Evolutionary conservation across 2,888 invertebrate genomes (phyloP).

Genomic region (Harpagoxenus sublaevis): DNA sequence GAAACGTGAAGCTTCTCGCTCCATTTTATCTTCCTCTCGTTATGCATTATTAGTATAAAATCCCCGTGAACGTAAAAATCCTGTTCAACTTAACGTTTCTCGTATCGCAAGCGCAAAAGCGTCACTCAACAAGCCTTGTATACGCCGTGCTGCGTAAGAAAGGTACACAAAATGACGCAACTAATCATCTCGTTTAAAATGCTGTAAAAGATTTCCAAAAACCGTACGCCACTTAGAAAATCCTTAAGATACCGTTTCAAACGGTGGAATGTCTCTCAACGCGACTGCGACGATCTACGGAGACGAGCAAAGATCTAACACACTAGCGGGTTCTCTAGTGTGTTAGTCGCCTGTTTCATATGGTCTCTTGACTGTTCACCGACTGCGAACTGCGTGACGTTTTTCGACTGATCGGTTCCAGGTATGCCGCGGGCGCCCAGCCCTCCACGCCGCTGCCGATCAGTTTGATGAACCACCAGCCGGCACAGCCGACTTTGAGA

Average conservation of each 20-base stretch:
- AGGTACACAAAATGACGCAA: conserved; percentile 40
- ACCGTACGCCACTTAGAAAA: conserved; percentile 55
- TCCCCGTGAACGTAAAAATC: conserved; percentile 30
- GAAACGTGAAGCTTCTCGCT: not conserved
- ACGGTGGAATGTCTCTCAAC: conserved; percentile 3
- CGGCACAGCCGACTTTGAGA: conserved; percentile 96
- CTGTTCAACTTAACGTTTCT: conserved; percentile 22
- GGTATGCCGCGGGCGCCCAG: conserved; percentile 97
- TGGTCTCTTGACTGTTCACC: conserved; percentile 85
- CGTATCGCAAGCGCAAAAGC: conserved; percentile 20
- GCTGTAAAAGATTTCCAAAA: conserved; percentile 66
- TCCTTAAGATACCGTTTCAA: conserved; percentile 44
- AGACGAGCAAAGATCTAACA: conserved; percentile 76
- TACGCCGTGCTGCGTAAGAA: conserved; percentile 9
- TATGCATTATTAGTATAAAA: conserved; percentile 26
- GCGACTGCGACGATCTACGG: conserved; percentile 31
- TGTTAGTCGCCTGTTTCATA: conserved; percentile 86
- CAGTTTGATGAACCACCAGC: conserved; percentile 98
- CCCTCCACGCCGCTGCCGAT: conserved; percentile 93
- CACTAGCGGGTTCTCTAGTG: conserved; percentile 81
- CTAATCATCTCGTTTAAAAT: conserved; percentile 45
- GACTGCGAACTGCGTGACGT: conserved; percentile 90
- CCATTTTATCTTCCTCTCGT: not conserved
- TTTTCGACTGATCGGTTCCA: conserved; percentile 92
- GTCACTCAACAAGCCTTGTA: not conserved